phyloP scores from a whole-genome alignment of 2,888 invertebrate genomes.

The Scelioninae gen. 1 region DNA sequence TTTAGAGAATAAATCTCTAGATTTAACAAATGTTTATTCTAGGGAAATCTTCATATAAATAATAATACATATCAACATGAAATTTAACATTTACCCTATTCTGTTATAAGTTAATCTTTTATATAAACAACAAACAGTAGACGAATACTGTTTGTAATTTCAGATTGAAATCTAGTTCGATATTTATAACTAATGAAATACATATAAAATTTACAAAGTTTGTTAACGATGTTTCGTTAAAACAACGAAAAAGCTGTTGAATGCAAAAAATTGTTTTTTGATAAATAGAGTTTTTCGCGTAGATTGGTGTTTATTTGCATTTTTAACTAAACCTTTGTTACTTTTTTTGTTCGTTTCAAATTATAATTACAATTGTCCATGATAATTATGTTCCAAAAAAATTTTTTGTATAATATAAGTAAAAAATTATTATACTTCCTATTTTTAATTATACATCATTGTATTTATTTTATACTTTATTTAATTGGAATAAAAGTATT shows the following conservation, averaged over 20 bases:
- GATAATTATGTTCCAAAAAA: not conserved
- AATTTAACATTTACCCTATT: too few species aligned
- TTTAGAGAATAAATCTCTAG: not conserved
- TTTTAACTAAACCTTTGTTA: not conserved
- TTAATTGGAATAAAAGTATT: not conserved
- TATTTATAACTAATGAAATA: not conserved
- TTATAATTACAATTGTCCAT: not conserved
- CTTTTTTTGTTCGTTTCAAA: not conserved
- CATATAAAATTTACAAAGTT: conserved; percentile 1
- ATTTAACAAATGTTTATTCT: not conserved
- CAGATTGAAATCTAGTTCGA: not conserved
- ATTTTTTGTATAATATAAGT: not conserved
- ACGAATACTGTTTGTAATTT: not conserved
- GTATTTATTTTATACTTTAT: too few species aligned
- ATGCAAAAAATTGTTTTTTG: conserved; percentile 5
- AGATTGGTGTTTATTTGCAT: not conserved
- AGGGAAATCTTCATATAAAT: not conserved
- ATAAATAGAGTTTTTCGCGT: conserved; percentile 2
- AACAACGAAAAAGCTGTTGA: conserved; percentile 13
- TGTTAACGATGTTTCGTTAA: not conserved
- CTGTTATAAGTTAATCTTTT: too few species aligned
- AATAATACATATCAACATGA: not conserved
- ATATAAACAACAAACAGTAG: not conserved
- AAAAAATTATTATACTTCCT: not conserved
- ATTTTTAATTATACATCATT: not conserved